Evolutionary conservation across 2,888 invertebrate genomes (phyloP).

Genomic region (Drosophila mimetica): DNA sequence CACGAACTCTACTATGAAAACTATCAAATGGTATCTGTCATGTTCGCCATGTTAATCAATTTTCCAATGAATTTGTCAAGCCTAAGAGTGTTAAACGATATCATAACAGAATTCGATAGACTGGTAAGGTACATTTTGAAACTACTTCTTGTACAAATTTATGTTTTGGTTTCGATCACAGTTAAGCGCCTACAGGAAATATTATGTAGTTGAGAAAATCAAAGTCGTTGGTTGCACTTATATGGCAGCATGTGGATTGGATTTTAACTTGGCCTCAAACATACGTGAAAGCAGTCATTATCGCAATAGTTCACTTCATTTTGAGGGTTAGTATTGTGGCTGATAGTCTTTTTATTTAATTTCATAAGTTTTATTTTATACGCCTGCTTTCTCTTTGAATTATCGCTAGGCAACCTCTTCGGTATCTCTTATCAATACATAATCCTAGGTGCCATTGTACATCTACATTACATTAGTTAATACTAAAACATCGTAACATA

Average conservation of each 20-base stretch:
- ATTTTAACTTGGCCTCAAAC: constrained; percentile 87
- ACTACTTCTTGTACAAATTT: rapidly evolving
- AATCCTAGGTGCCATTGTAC: too few relatives aligned
- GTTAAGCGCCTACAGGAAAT: constrained; percentile 81
- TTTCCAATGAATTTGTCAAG: constrained; percentile 88
- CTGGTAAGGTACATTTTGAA: constrained; percentile 84
- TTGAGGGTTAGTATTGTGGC: neutral
- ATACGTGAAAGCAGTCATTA: neutral
- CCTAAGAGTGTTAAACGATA: constrained; percentile 92
- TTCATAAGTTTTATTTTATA: too few relatives aligned
- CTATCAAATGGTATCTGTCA: constrained; percentile 94
- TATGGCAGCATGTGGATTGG: constrained; percentile 97
- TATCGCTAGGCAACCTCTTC: too few relatives aligned
- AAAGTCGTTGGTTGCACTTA: constrained; percentile 98
- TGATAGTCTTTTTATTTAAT: too few relatives aligned
- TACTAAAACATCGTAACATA: too few relatives aligned
- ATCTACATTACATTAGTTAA: too few relatives aligned
- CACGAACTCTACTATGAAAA: constrained; percentile 94
- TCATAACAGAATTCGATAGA: constrained; percentile 96
- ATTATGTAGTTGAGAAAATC: constrained; percentile 94
- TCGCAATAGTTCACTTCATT: neutral
- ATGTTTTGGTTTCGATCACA: neutral
- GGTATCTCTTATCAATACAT: too few relatives aligned
- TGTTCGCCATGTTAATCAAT: constrained; percentile 97
- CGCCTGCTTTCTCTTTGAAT: too few relatives aligned